Evolutionary conservation across 2,888 invertebrate species (phyloP), one percentile per base, ranked within the genome.

Genomic region (Periphyllus acericola): DNA sequence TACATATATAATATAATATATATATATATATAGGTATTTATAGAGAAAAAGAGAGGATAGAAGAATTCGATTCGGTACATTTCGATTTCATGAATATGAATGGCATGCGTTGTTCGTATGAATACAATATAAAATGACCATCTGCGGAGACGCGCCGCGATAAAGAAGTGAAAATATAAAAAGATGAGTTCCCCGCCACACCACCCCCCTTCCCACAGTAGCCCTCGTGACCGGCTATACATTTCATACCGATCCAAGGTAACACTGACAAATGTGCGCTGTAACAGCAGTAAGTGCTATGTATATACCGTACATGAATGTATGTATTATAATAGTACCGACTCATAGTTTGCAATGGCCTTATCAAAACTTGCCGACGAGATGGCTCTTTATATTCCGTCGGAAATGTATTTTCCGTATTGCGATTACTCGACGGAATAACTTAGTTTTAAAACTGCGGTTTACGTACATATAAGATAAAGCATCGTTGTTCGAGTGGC

Each of bases 31-130:
- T 5, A 4, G 2, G 8, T 4, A 19, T 5, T 66, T 46, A 34
- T 34, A 21, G 21, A 60, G 25, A 46, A 46, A 46, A 14, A 46
- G 11, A 46, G 14, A 46, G 14, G 46, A 46, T 46, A 46, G 46
- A 46, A 46, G 34, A 34, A 85, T 85, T 85, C 78, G 84, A 85
- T 68, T 75, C 84, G 76, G 78, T 68, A 74, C 19, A n/a, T 71
- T 76, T 78, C 84, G 68, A 68, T 85, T 60, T 78, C 68, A 46
- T 52, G 60, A 83, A 83, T 82, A 79, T 79, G 75, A 75, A 60
- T 40, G 74, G 21, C 55, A 55, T n/a, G 21, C 29, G 78, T 68
- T 25, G 0, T n/a, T n/a, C 17, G 36, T 11, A 29, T 80, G 66
- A 46, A 71, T 55, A 52, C 25, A 52, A 82, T 46, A 14, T 46